Conservation (phyloP, 2,797 vertebrate species). For the Poecile montanus region DNA sequence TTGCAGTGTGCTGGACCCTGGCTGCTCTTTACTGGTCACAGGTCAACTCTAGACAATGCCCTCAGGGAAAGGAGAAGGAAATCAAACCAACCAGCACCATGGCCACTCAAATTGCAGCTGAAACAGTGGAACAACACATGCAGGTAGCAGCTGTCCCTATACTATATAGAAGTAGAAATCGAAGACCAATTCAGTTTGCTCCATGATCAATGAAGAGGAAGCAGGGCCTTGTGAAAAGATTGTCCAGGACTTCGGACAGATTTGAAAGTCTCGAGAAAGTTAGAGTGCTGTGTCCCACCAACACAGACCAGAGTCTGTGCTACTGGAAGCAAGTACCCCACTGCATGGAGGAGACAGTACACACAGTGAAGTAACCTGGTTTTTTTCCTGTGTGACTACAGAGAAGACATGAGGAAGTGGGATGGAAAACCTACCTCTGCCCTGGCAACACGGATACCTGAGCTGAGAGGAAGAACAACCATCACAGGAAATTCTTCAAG, state of each 20-base stretch:
- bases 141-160: neutral
- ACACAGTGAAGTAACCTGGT: neutral
- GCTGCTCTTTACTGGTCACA: neutral
- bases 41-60: neutral
- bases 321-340: neutral
- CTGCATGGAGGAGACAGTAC: rapidly evolving
- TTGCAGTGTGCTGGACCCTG: neutral
- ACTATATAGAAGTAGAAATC: neutral
- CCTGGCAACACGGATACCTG: neutral
- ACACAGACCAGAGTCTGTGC: neutral
- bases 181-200: neutral
- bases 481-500: neutral
- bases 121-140: neutral
- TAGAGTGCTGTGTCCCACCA: too few relatives aligned
- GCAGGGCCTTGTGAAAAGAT: neutral
- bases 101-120: neutral
- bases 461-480: neutral
- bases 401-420: neutral
- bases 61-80: neutral
- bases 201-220: neutral
- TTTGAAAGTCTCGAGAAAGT: neutral
- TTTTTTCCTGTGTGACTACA: neutral
- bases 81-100: neutral
- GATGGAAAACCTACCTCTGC: neutral
- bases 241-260: neutral